Percentiles rank a stretch among this genome's conserved stretches.
phyloP scores from a whole-genome alignment of 2,797 vertebrate species.

The Chloroceryle amazona region DNA sequence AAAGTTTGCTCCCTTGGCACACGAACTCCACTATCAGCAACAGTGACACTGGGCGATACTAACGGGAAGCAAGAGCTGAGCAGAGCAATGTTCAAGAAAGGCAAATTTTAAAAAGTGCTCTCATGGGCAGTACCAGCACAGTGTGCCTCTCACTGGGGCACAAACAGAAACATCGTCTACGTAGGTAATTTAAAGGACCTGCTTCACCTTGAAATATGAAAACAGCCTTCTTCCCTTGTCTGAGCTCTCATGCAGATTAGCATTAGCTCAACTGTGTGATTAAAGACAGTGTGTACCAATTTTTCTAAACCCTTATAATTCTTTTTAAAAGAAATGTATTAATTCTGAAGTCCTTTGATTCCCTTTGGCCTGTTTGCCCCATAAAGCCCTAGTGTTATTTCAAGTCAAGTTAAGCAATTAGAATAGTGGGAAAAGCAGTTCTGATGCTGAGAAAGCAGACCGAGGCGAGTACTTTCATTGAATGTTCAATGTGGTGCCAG shows the following conservation, averaged over 20 bases:
- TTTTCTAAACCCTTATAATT: not conserved
- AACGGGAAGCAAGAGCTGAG: not conserved
- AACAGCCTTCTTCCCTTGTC: not conserved
- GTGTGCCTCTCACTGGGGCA: not conserved
- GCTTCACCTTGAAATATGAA: not conserved
- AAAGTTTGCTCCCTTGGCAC: not conserved
- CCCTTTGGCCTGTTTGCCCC: not conserved
- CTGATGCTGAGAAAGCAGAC: not conserved
- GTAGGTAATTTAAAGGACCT: not conserved
- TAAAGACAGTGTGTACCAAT: fast-evolving
- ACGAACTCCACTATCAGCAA: fast-evolving
- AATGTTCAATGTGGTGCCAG: not conserved
- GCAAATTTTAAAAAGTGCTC: not conserved
- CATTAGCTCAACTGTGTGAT: not conserved
- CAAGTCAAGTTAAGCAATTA: not conserved
- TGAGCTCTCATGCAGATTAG: not conserved
- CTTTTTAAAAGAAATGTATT: not conserved
- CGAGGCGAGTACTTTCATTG: not conserved
- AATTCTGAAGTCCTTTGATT: not conserved
- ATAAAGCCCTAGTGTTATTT: not conserved
- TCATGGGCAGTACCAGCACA: fast-evolving
- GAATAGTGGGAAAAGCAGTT: not conserved
- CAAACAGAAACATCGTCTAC: not conserved
- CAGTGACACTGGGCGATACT: fast-evolving
- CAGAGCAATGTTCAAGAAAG: not conserved